A percentile compares a stretch with the other conserved stretches of the same genome.
Evolutionary conservation across 2,113 vertebrate genomes (phyloP).

Genomic region (Suricata suricatta): DNA sequence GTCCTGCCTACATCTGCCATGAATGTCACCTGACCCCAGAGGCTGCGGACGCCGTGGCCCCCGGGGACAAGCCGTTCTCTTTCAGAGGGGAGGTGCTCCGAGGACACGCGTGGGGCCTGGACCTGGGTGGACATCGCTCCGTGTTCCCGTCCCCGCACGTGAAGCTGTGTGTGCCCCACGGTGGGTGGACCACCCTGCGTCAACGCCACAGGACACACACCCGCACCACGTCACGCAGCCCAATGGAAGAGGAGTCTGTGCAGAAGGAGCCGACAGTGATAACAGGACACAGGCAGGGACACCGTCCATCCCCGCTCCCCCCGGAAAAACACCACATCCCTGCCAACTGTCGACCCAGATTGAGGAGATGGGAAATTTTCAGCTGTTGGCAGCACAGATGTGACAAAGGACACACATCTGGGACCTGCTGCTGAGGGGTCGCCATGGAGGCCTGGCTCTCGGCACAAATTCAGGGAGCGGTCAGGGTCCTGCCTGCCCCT

Average conservation of each 20-base stretch:
- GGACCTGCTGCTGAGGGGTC: background rate
- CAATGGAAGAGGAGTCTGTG: background rate
- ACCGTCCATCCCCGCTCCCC: background rate
- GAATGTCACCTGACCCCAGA: background rate
- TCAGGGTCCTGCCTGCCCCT: accelerated
- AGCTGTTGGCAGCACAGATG: background rate
- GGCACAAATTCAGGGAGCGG: too few species aligned
- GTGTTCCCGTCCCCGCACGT: accelerated
- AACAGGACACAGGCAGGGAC: background rate
- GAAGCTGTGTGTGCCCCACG: accelerated
- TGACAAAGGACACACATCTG: background rate
- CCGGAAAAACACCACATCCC: background rate
- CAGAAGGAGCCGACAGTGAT: background rate
- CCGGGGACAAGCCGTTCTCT: too few species aligned
- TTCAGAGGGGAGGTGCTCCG: background rate
- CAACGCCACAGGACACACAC: accelerated
- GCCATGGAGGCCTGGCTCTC: background rate
- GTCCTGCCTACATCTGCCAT: background rate
- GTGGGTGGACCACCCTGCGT: background rate
- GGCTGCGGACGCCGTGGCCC: background rate
- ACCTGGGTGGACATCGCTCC: accelerated
- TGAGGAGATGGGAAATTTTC: background rate
- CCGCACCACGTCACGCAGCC: accelerated
- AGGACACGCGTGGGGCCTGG: background rate
- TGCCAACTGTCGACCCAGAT: too few species aligned